phyloP scores from a whole-genome alignment of 2,888 invertebrate genomes.

The Cancer borealis region DNA sequence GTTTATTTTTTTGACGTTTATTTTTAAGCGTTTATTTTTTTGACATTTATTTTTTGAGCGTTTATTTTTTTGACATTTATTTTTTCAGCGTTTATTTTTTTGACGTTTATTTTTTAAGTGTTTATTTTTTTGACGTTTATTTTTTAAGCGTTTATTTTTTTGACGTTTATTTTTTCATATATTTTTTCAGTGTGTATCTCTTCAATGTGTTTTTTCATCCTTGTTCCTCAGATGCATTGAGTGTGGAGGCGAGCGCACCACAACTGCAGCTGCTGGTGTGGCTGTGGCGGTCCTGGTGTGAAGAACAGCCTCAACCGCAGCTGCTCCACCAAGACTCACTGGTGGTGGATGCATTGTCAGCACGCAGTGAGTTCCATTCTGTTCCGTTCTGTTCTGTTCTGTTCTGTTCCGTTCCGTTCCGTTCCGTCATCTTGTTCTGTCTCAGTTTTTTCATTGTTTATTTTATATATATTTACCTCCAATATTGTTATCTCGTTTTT shows the following conservation, averaged over 20 bases:
- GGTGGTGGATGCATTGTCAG: constrained; percentile 64
- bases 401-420: too few relatives aligned
- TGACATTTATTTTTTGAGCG: neutral
- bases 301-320: constrained; percentile 59
- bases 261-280: constrained; percentile 67
- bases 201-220: neutral
- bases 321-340: constrained; percentile 63
- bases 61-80: neutral
- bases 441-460: too few relatives aligned
- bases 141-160: neutral
- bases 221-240: constrained; percentile 58
- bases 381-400: too few relatives aligned
- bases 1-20: neutral
- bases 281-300: constrained; percentile 66
- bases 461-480: too few relatives aligned
- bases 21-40: neutral
- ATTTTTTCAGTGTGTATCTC: neutral
- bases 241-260: constrained; percentile 65
- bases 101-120: neutral
- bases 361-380: neutral
- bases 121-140: neutral
- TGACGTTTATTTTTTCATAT: neutral
- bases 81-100: neutral
- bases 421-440: too few relatives aligned
- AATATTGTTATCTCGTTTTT: too few relatives aligned